Base-by-base conservation (phyloP, 2,888 invertebrate genomes). In the Criorhina ranunculi region DNA sequence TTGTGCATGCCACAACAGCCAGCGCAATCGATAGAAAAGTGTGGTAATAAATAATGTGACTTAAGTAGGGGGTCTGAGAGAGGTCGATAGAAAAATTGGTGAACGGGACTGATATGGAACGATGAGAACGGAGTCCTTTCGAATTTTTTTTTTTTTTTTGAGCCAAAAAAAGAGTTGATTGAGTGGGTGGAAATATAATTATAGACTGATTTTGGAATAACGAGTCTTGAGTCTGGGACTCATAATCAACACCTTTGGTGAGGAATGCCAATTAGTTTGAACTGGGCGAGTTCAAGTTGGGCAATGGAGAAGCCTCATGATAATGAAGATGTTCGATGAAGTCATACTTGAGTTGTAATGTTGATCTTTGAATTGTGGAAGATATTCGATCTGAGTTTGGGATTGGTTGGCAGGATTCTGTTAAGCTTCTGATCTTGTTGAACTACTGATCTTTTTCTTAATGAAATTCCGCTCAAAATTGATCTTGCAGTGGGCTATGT, bases 41-140 rank as follows among this genome's bases (percentile, higher is more conserved):
- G 80, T 80, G 85, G 85, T 76, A 85, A 85, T 85, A 85, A 85
- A 85, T 85, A 80, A 85, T 80, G 35, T 9, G 37, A 70, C 59
- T 80, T 85, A 80, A 85, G 80, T 85, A 76, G 69, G 66, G 85
- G 85, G 75, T 83, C 73, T 81, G 59, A 24, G 60, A 62, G 72
- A 49, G 80, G 35, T 3, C 12, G 35, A 66, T 73, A 73, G 72
- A 79, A 64, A 72, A 64, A 73, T 66, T 66, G 44, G 57, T 59
- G 59, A 72, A 64, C 40, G 24, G 51, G 29, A 5, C 19, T 12
- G 67, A 35, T 9, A 49, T 42, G 44, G 37, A 31, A 59, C 46
- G 66, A 59, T 69, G 76, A 49, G 69, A 80, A 55, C 12, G 12
- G 37, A 73, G 44, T 80, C 79, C 79, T 80, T 80, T 80, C 53